Conservation (phyloP, 2,888 invertebrate species). For the Empis stercorea region DNA sequence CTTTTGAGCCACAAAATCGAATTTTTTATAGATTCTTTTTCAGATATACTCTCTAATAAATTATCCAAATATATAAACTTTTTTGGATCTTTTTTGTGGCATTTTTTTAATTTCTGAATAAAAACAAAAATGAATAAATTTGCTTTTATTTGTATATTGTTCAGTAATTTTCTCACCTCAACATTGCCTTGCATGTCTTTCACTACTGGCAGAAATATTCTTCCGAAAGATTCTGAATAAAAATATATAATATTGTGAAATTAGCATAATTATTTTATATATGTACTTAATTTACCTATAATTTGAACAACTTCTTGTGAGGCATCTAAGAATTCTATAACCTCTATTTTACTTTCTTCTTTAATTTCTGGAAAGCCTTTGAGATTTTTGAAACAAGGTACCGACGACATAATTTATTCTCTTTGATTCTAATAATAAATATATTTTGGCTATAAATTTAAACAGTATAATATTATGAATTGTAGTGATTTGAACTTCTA, state of each 20-base stretch:
- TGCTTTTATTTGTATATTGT: too few relatives aligned
- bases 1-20: slow-evolving; percentile 64
- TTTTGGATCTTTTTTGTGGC: slow-evolving; percentile 41
- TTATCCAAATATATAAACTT: slow-evolving; percentile 50
- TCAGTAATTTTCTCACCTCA: slow-evolving; percentile 43
- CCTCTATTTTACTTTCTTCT: slow-evolving; percentile 43
- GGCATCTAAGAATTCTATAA: slow-evolving; percentile 47
- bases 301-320: slow-evolving; percentile 46
- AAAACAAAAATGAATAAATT: slow-evolving; percentile 10
- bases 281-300: slow-evolving; percentile 52
- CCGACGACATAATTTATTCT: too few relatives aligned
- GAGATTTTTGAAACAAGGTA: slow-evolving; percentile 22
- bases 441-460: too few relatives aligned
- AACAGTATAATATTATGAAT: too few relatives aligned
- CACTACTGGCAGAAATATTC: slow-evolving; percentile 57
- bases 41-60: slow-evolving; percentile 49
- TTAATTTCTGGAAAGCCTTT: slow-evolving; percentile 43
- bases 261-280: too few relatives aligned
- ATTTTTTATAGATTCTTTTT: slow-evolving; percentile 42
- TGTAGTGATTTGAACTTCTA: too few relatives aligned
- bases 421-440: too few relatives aligned
- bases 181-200: slow-evolving; percentile 68
- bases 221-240: slow-evolving; percentile 56
- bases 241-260: too few relatives aligned
- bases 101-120: slow-evolving; percentile 47